Evolutionary conservation across 2,797 vertebrate genomes (phyloP).

Genomic region (Microhierax caerulescens): DNA sequence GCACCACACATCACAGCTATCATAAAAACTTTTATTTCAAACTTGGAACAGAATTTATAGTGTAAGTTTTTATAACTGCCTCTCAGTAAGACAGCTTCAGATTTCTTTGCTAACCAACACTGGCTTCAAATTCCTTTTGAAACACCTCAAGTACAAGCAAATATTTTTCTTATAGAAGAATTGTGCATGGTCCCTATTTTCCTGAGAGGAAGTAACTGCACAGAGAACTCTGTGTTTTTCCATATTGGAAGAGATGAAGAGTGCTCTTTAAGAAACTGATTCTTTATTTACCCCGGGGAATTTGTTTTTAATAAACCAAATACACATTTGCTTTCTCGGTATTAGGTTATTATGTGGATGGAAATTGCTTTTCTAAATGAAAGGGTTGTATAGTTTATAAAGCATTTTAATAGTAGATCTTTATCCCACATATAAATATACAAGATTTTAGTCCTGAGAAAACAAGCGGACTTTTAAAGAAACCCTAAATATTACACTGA

Average conservation of each 20-base stretch:
- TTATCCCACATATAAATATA: not conserved
- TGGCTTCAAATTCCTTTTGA: not conserved
- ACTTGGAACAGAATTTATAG: not conserved
- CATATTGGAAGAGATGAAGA: not conserved
- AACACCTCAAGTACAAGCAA: not conserved
- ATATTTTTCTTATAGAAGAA: constrained; percentile 10
- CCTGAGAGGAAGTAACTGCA: not conserved
- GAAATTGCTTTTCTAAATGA: constrained; percentile 30
- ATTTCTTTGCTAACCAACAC: not conserved
- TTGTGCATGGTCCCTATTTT: not conserved
- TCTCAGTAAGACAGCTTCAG: not conserved
- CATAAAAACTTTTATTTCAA: not conserved
- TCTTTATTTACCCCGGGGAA: not conserved
- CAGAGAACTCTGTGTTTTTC: not conserved
- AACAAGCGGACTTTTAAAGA: not conserved
- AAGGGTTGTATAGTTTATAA: not conserved
- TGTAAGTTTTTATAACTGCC: not conserved
- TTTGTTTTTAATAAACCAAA: constrained; percentile 32
- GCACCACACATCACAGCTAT: not conserved
- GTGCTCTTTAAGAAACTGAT: not conserved
- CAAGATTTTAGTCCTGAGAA: not conserved
- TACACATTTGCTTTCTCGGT: not conserved
- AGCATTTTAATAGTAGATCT: constrained; percentile 15
- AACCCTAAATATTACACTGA: not conserved
- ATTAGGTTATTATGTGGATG: not conserved